Conservation (phyloP, 2,797 vertebrate species). For the Mormyrops attenuatus region DNA sequence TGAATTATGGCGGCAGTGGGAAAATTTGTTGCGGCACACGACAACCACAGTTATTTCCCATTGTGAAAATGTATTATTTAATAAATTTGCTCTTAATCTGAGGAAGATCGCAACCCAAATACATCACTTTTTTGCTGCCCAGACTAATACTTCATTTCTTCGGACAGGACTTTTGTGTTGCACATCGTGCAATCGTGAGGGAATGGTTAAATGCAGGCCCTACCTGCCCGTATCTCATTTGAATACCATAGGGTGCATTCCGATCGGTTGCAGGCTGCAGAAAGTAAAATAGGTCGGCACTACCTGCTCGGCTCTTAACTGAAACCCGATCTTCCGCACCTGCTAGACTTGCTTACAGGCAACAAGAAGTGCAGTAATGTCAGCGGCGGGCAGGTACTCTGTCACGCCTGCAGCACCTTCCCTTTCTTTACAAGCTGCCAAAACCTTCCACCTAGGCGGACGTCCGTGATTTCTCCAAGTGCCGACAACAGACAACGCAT, state of each 20-base stretch:
- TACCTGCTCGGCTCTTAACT: conserved; percentile 30
- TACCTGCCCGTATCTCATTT: not conserved
- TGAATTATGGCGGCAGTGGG: not conserved
- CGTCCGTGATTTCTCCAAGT: not conserved
- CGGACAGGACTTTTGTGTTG: not conserved
- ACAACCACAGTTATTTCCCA: not conserved
- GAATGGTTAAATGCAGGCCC: not conserved
- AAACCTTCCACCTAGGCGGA: not conserved
- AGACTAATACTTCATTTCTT: not conserved
- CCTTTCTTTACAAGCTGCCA: not conserved
- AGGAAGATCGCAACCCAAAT: not conserved
- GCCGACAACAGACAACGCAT: not conserved
- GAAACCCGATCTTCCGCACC: conserved; percentile 47
- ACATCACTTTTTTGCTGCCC: not conserved
- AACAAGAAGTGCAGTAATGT: conserved; percentile 4
- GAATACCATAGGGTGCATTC: not conserved
- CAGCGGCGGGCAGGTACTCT: not conserved
- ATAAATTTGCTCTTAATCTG: not conserved
- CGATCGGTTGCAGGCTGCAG: not conserved
- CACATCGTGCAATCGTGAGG: not conserved
- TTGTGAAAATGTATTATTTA: not conserved
- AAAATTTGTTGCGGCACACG: not conserved
- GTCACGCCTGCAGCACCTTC: not conserved
- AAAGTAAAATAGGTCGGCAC: not conserved
- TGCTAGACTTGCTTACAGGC: conserved; percentile 40